Evolutionary conservation across 2,888 invertebrate genomes (phyloP).

Genomic region (Ypsolopha scabrella): DNA sequence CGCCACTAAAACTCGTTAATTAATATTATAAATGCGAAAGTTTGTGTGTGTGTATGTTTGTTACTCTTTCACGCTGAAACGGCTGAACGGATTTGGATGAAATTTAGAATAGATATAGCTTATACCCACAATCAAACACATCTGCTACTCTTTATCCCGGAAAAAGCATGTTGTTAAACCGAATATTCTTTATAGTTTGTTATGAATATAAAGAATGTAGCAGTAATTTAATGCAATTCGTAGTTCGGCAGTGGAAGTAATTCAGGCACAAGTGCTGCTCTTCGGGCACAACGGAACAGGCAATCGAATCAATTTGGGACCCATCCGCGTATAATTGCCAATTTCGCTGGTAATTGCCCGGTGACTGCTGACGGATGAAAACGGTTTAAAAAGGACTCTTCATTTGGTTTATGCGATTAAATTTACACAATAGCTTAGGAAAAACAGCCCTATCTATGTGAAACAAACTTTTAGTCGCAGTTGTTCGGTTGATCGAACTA

Average conservation of each 20-base stretch:
- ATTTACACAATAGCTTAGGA: not conserved
- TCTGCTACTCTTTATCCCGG: too few species aligned
- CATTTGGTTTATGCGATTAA: not conserved
- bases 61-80: too few species aligned
- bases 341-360: not conserved
- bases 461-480: too few species aligned
- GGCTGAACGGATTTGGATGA: too few species aligned
- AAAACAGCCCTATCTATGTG: too few species aligned
- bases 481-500: too few species aligned
- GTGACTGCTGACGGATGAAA: not conserved
- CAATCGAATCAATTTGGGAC: not conserved
- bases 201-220: not conserved
- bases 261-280: not conserved
- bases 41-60: too few species aligned
- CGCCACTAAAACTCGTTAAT: too few species aligned
- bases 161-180: too few species aligned
- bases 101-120: too few species aligned
- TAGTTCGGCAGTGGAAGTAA: not conserved
- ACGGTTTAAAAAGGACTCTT: not conserved
- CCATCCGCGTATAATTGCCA: slow-evolving; percentile 2
- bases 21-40: too few species aligned
- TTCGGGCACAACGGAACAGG: not conserved
- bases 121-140: too few species aligned
- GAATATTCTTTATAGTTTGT: not conserved
- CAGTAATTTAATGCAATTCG: not conserved